Evolutionary conservation across 2,797 vertebrate species (phyloP).

Genomic region (Sebastes trivittatus): DNA sequence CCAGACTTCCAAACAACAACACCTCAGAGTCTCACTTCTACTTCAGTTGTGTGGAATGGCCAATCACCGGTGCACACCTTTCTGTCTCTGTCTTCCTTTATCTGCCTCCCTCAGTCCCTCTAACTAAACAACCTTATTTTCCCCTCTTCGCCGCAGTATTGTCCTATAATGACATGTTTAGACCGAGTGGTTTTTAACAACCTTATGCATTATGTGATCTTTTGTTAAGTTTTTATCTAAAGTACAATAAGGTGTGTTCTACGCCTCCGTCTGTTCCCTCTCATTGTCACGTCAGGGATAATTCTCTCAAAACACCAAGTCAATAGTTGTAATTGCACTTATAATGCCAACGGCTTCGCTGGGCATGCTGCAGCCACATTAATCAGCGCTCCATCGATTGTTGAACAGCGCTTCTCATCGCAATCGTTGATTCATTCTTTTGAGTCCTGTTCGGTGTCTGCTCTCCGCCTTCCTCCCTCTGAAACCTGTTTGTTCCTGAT

Average conservation of each 20-base stretch:
- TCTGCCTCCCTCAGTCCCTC: constrained; percentile 24
- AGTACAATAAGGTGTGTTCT: constrained; percentile 29
- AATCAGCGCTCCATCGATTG: constrained; percentile 72
- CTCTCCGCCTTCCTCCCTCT: constrained; percentile 21
- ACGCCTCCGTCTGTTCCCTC: constrained; percentile 4
- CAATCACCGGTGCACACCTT: constrained; percentile 44
- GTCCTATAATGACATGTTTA: constrained; percentile 28
- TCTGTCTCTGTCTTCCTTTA: constrained; percentile 31
- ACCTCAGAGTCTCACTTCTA: constrained; percentile 53
- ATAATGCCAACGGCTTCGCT: constrained; percentile 50
- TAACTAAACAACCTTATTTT: neutral
- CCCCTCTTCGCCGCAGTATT: neutral
- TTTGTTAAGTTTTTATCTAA: constrained; percentile 40
- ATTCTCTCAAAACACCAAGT: constrained; percentile 63
- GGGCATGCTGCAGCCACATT: constrained; percentile 53
- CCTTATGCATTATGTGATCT: constrained; percentile 26
- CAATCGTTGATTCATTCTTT: constrained; percentile 62
- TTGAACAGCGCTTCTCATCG: constrained; percentile 44
- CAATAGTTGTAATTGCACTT: constrained; percentile 76
- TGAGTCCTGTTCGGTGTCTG: constrained; percentile 34
- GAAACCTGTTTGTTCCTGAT: constrained; percentile 34
- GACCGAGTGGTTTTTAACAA: constrained; percentile 29
- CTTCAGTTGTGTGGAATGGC: constrained; percentile 20
- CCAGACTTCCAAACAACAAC: constrained; percentile 69
- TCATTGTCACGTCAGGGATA: constrained; percentile 50